phyloP scores from a whole-genome alignment of 1,140 invertebrate genomes.

The Chelonus insularis region DNA sequence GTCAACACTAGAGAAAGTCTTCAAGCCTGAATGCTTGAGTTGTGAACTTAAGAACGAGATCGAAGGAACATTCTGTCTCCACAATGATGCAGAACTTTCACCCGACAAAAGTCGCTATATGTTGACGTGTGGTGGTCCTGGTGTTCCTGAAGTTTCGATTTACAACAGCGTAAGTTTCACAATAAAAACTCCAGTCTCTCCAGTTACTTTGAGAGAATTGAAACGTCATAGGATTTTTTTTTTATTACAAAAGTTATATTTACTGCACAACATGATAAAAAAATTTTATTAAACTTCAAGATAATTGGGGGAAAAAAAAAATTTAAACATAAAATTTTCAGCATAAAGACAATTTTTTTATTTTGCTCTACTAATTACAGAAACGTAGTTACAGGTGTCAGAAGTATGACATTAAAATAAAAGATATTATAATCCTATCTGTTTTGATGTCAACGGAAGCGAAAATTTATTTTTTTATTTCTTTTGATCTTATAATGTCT shows the following conservation, averaged over 20 bases:
- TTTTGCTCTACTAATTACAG: too few relatives aligned
- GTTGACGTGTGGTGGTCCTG: slow-evolving; percentile 76
- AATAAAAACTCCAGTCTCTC: background rate
- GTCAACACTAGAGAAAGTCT: slow-evolving; percentile 39
- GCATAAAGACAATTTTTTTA: too few relatives aligned
- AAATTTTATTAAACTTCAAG: background rate
- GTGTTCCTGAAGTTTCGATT: slow-evolving; percentile 64
- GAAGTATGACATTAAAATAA: too few relatives aligned
- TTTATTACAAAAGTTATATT: background rate
- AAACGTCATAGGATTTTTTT: slow-evolving; percentile 13
- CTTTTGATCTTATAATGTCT: background rate
- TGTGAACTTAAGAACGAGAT: slow-evolving; percentile 60
- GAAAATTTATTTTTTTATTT: background rate
- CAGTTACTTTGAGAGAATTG: slow-evolving; percentile 1
- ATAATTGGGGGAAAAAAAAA: too few relatives aligned
- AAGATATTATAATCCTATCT: too few relatives aligned
- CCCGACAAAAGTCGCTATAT: slow-evolving; percentile 68
- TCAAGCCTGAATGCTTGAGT: slow-evolving; percentile 63
- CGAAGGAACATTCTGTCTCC: slow-evolving; percentile 65
- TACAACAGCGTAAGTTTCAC: slow-evolving; percentile 50
- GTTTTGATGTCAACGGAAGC: too few relatives aligned
- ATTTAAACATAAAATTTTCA: too few relatives aligned
- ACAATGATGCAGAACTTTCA: slow-evolving; percentile 73
- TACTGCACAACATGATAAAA: background rate
- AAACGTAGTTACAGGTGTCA: too few relatives aligned